Percentiles rank a stretch among this genome's conserved stretches.
Conservation (phyloP, 2,113 vertebrate species). For the Meleagris gallopavo region DNA sequence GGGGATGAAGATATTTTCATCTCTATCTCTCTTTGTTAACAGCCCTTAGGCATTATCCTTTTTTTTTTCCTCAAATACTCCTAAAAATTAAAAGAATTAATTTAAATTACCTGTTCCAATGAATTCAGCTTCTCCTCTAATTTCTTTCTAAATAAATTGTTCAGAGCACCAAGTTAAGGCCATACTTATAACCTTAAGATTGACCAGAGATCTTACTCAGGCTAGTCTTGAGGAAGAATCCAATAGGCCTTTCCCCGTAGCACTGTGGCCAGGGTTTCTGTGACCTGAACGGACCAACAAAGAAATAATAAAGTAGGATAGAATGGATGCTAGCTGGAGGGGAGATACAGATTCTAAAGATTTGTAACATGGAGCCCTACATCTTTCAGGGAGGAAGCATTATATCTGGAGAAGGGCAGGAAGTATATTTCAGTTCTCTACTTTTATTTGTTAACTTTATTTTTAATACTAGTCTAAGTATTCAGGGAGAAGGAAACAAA, state of each 20-base stretch:
- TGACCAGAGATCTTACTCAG: neutral
- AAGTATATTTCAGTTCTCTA: neutral
- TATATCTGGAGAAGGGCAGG: neutral
- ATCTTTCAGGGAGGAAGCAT: neutral
- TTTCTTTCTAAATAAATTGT: neutral
- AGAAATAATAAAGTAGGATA: neutral
- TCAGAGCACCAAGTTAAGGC: neutral
- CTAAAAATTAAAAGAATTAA: neutral
- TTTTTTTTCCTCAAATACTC: neutral
- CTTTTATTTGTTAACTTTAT: neutral
- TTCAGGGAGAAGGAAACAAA: accelerated
- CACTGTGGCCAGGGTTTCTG: neutral
- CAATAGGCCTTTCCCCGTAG: neutral
- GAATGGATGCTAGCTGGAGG: neutral
- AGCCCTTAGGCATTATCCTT: neutral
- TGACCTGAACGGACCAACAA: neutral
- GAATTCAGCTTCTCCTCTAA: neutral
- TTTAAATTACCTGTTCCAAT: neutral
- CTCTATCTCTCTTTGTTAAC: neutral
- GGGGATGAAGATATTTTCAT: neutral
- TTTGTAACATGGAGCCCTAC: neutral
- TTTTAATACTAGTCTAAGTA: neutral
- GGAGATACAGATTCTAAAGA: neutral
- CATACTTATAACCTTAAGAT: neutral
- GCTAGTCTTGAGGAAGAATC: neutral